Conservation (phyloP, 2,888 invertebrate species). For the Lasius fuliginosus region DNA sequence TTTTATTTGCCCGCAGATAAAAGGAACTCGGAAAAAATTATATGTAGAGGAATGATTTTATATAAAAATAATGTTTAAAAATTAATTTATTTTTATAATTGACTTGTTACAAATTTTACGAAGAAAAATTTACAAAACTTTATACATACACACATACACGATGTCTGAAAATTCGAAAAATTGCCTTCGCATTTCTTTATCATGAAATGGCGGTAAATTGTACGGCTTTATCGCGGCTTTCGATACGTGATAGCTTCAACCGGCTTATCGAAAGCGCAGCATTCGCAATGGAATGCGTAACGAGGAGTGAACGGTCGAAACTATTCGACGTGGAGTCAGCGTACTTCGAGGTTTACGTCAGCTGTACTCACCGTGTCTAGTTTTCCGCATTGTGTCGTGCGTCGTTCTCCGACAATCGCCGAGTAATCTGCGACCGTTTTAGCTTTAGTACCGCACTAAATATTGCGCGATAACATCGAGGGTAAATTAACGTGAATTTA, state of each 20-base stretch:
- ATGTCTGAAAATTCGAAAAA: not conserved
- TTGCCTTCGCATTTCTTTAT: not conserved
- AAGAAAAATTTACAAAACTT: not conserved
- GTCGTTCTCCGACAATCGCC: conserved; percentile 44
- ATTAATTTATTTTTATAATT: not conserved
- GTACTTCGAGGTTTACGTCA: conserved; percentile 65
- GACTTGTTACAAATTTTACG: not conserved
- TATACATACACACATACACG: not conserved
- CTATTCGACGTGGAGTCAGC: conserved; percentile 58
- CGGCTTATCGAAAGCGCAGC: conserved; percentile 30
- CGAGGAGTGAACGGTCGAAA: conserved; percentile 61
- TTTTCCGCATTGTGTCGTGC: conserved; percentile 58
- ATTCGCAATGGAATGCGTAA: conserved; percentile 30
- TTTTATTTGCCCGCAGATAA: not conserved
- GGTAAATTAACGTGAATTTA: conserved; percentile 17
- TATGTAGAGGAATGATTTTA: not conserved
- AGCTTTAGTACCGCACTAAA: conserved; percentile 23
- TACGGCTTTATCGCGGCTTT: not conserved
- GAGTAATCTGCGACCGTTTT: conserved; percentile 41
- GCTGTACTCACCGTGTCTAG: conserved; percentile 48
- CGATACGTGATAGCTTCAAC: not conserved
- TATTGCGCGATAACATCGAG: conserved; percentile 2
- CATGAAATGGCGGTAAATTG: not conserved
- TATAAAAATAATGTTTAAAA: not conserved
- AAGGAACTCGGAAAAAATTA: not conserved